Evolutionary conservation across 1,140 invertebrate genomes (phyloP), one percentile per base, ranked within the genome.

Genomic region (Muscidifurax raptorellus): DNA sequence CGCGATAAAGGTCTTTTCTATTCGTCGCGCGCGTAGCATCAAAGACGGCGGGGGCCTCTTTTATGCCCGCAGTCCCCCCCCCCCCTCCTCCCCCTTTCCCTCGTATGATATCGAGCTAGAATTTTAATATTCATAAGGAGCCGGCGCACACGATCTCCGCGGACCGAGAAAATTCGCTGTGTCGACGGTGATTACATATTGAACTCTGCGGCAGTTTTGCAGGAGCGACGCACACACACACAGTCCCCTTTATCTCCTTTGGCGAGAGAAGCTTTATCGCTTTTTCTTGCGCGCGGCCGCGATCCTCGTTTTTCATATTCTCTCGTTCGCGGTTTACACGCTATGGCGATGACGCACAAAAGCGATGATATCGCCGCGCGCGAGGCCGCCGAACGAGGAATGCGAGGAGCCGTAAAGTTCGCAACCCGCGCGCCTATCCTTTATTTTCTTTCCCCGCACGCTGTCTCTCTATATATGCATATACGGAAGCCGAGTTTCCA

Each of bases 91-190:
- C 32, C 9, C 71, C 59, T 40, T 15, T 18, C 28, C 12, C 71
- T 27, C 40, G 32, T 67, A 74, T 27, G 52, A 59, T n/a, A 59
- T 59, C 59, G 77, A 67, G 52, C 59, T 83, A 83, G 74, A 77
- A 83, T 77, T 83, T 83, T 83, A 76, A 83, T 83, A 83, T 83
- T 83, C 82, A 83, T 83, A 83, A 83, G 82, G 32, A 75, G n/a
- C 30, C 0, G 47, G 22, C 36, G 25, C n/a, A n/a, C 28, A 25
- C 30, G 12, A 1, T 79, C 77, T 36, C 69, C 15, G 80, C 71
- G 52, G 44, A 75, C 28, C 36, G 76, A 59, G 67, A 80, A 74
- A 84, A 84, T 84, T 72, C 32, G 83, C 83, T 84, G 77, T 32
- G 77, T 74, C 83, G 83, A 64, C 83, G 69, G 44, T 80, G 83